These are phyloP conservation scores for Caenorhabditis sinica DNA, from an alignment of 2,888 invertebrate genomes.

Conservation along the genomic window DNA sequence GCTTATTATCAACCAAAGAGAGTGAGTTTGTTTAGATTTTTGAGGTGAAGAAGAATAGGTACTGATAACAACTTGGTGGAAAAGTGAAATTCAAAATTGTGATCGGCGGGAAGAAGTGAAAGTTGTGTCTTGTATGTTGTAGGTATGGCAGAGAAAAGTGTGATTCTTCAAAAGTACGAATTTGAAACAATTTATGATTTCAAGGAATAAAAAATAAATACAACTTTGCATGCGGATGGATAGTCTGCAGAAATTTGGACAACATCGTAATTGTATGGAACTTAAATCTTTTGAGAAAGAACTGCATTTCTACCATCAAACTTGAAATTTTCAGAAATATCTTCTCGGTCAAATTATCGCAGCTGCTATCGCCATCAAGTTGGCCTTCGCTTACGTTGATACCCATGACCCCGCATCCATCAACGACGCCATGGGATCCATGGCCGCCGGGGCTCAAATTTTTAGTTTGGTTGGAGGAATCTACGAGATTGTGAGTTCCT, in stretches of 20 bases:
- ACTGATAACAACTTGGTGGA: slow-evolving; percentile 1
- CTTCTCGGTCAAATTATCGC: slow-evolving; percentile 76
- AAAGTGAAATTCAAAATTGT: slow-evolving; percentile 17
- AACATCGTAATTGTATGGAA: too few species aligned
- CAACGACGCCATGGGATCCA: slow-evolving; percentile 79
- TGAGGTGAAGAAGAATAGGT: not conserved
- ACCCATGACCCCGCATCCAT: slow-evolving; percentile 49
- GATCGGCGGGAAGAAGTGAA: not conserved
- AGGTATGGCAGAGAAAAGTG: not conserved
- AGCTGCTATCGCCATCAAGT: slow-evolving; percentile 65
- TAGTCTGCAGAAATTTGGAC: too few species aligned
- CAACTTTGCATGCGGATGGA: too few species aligned
- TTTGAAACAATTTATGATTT: not conserved
- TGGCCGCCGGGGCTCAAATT: slow-evolving; percentile 81
- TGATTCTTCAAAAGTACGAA: slow-evolving; percentile 2
- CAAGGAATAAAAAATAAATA: not conserved
- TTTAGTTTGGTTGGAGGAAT: slow-evolving; percentile 79
- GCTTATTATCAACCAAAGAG: slow-evolving; percentile 82
- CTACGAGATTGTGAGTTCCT: slow-evolving; percentile 76
- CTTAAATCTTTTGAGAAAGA: too few species aligned
- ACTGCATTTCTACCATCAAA: not conserved
- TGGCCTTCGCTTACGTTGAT: slow-evolving; percentile 78
- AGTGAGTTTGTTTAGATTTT: slow-evolving; percentile 63
- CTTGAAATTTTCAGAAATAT: slow-evolving; percentile 72
- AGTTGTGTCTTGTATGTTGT: slow-evolving; percentile 30